Evolutionary conservation across 2,797 vertebrate genomes (phyloP).

Genomic region (Xerus rutilus): DNA sequence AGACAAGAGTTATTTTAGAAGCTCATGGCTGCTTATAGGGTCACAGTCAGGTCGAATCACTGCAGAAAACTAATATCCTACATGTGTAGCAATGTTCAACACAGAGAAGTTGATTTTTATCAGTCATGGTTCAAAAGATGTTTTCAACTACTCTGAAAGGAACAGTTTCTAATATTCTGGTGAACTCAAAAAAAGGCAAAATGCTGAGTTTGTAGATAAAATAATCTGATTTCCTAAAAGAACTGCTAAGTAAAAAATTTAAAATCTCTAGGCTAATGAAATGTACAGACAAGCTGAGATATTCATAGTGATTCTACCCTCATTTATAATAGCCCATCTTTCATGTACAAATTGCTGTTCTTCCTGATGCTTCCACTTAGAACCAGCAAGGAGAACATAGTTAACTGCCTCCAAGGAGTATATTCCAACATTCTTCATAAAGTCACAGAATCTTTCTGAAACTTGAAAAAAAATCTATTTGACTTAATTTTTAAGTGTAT

Average conservation of each 20-base stretch:
- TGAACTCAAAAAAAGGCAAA: not conserved
- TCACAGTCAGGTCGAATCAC: not conserved
- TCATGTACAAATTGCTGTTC: not conserved
- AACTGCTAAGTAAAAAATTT: not conserved
- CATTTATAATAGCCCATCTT: not conserved
- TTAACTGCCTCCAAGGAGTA: constrained; percentile 37
- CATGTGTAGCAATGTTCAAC: not conserved
- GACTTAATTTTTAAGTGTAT: not conserved
- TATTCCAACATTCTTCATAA: not conserved
- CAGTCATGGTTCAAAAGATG: constrained; percentile 25
- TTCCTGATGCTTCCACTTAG: not conserved
- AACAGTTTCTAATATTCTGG: not conserved
- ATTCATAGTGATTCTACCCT: not conserved
- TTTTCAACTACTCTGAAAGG: not conserved
- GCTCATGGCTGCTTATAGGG: not conserved
- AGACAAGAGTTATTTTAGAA: not conserved
- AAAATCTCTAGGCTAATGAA: not conserved
- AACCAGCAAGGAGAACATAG: constrained; percentile 31
- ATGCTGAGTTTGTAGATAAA: constrained; percentile 47
- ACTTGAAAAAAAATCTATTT: not conserved
- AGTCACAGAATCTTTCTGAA: not conserved
- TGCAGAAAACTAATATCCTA: not conserved
- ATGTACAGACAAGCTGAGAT: constrained; percentile 20
- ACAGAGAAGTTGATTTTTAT: not conserved
- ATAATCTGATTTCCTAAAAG: constrained; percentile 41